Conservation (phyloP, 92 coral and sea anemone species). For the Porites cylindrica region DNA sequence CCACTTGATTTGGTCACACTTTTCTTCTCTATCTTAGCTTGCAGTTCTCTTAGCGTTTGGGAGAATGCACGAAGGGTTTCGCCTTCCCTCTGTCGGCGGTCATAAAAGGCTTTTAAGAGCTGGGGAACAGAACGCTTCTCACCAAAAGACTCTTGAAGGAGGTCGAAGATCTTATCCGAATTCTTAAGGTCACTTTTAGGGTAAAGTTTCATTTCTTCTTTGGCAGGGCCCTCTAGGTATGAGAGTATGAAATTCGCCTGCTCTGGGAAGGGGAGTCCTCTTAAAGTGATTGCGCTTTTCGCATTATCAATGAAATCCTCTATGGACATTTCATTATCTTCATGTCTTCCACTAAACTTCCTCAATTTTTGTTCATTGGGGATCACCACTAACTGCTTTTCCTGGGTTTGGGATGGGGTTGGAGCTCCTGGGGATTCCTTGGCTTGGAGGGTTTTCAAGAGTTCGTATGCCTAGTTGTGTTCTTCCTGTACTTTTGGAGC, state of each 20-base stretch:
- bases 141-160: conserved; percentile 29
- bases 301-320: conserved; percentile 11
- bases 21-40: not conserved
- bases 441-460: no score
- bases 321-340: not conserved
- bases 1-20: not conserved
- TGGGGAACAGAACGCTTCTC: conserved; percentile 53
- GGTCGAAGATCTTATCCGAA: not conserved
- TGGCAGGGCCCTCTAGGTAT: conserved; percentile 16
- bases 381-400: no score
- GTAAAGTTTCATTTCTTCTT: not conserved
- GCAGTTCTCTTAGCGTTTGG: conserved; percentile 43
- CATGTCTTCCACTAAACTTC: not conserved
- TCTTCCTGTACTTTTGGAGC: no score
- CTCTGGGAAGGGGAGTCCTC: not conserved
- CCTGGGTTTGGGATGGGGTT: no score
- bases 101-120: conserved; percentile 47
- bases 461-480: no score
- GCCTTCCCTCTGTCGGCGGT: conserved; percentile 40
- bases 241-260: conserved; percentile 12
- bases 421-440: no score
- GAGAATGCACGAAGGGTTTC: conserved; percentile 52
- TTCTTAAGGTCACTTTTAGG: not conserved
- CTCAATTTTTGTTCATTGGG: no score
- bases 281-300: not conserved